Evolutionary conservation across 2,113 vertebrate genomes (phyloP), one percentile per base, ranked within the genome.

Genomic region (Epinephelus fuscoguttatus): DNA sequence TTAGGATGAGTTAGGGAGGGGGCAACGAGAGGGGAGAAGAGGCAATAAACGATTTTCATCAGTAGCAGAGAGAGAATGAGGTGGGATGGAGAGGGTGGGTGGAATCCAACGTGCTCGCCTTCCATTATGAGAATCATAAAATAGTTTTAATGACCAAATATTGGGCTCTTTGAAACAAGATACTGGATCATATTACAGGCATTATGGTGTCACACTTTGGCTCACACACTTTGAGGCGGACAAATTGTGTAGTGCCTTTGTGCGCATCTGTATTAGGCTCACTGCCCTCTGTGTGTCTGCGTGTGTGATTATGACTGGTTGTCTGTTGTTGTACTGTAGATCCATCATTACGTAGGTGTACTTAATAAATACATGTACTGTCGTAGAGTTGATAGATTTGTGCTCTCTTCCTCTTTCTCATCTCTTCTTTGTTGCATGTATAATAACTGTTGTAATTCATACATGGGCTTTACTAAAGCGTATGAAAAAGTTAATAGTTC

Each of bases 41-140:
- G 84, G 89, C 84, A 90, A 93, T 92, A 95, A 94, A 94, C 60
- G 83, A 75, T 86, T 91, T 92, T 93, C 90, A 93, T 90, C 92
- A 90, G 72, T 40, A 56, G 77, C 76, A 50, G 69, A 75, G 82
- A 69, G 75, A 86, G 88, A 81, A 75, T 47, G 78, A 85, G 89
- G 88, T 80, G 69, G 76, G 71, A 17, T 75, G 71, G 64, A 82
- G 78, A 85, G 77, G 72, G 77, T 70, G 78, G 79, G 85, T 23
- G 50, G 64, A 73, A 89, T 85, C 49, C 75, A 86, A 63, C 71
- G 79, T 47, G 71, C 83, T 93, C 80, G 23, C 30, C 81, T 83
- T 88, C 88, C 82, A 88, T 93, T 90, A 91, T 57, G 80, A 79
- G 79, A 91, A 78, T 84, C 85, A 84, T 93, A 85, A 93, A 91